A percentile compares a stretch with the other conserved stretches of the same genome.
Conservation (phyloP, 2,113 vertebrate genomes). For the Pterophyllum scalare region DNA sequence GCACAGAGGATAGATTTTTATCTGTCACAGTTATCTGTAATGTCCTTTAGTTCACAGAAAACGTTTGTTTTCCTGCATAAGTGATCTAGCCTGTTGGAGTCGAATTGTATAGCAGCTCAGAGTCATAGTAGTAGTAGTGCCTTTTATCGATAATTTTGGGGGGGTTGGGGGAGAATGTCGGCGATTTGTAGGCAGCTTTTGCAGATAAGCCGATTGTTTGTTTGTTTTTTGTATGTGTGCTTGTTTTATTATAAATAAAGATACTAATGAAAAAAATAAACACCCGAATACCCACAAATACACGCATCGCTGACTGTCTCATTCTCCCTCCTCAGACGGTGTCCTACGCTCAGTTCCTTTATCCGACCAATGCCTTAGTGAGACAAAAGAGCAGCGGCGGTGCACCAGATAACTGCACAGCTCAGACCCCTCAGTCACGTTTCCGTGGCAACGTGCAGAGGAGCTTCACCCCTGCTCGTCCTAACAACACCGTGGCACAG, state of each 20-base stretch:
- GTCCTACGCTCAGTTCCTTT: constrained; percentile 94
- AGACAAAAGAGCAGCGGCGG: constrained; percentile 80
- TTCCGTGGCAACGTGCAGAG: constrained; percentile 80
- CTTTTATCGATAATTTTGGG: neutral
- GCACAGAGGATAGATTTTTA: too few species aligned
- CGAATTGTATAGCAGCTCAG: neutral
- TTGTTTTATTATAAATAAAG: neutral
- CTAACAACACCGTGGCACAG: constrained; percentile 72
- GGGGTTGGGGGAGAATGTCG: neutral
- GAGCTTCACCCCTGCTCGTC: constrained; percentile 81
- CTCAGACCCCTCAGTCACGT: constrained; percentile 75
- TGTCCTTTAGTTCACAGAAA: too few species aligned
- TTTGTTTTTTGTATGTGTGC: neutral
- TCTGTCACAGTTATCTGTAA: too few species aligned
- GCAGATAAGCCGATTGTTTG: neutral
- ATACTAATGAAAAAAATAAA: neutral
- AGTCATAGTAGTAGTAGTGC: neutral
- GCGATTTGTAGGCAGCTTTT: neutral
- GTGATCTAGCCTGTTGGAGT: neutral
- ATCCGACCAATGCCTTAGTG: constrained; percentile 92
- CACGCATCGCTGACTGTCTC: neutral
- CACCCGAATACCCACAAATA: neutral
- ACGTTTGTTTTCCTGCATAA: too few species aligned
- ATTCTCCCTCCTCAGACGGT: constrained; percentile 84
- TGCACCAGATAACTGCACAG: constrained; percentile 65